Evolutionary conservation across 2,113 vertebrate genomes (phyloP), one percentile per base, ranked within the genome.

Genomic region (Coryphaenoides rupestris): DNA sequence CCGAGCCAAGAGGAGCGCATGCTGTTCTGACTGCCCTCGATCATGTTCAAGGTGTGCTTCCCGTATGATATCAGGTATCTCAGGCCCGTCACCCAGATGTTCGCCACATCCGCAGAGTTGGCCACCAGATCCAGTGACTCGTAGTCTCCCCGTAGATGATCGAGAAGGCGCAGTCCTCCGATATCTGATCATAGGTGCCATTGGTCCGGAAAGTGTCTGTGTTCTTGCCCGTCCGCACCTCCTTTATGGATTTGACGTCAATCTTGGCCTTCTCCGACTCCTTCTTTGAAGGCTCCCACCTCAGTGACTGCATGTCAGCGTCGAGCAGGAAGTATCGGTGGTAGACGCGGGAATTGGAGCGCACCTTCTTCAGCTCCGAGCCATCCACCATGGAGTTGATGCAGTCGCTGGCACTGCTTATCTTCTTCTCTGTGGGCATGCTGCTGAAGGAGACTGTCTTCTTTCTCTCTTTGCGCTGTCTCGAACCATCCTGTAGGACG

Each of bases 361-460:
- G 90, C 23, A 99, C 92, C 81, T 99, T 99, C 81, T 92, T 95
- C 74, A 99, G 90, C 82, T 98, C 96, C 0, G 95, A 95, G 2
- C 96, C 96, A 53, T 98, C 96, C 21, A 98, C 94, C 96, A 99
- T 99, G 0, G 96, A 90, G 0, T 84, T 94, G 75, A 99, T 98
- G 21, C 96, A 99, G 73, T 99, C 96, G 0, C 94, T 97, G 0
- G 95, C 96, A 0, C 95, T 94, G 88, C 96, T 98, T 62, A 99
- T 96, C 76, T 99, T 99, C 63, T 95, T 98, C 86, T 99, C 96
- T 0, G 95, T 95, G 0, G 96, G 96, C 96, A 98, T 99, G 84
- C 96, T 99, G 89, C 96, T 99, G 74, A 99, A 98, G 0, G 96
- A 98, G 0, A 99, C 96, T 0, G 96, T 99, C 87, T 98, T 99